Conservation (phyloP, 2,797 vertebrate species). For the Crossoptilon crossoptilon region DNA sequence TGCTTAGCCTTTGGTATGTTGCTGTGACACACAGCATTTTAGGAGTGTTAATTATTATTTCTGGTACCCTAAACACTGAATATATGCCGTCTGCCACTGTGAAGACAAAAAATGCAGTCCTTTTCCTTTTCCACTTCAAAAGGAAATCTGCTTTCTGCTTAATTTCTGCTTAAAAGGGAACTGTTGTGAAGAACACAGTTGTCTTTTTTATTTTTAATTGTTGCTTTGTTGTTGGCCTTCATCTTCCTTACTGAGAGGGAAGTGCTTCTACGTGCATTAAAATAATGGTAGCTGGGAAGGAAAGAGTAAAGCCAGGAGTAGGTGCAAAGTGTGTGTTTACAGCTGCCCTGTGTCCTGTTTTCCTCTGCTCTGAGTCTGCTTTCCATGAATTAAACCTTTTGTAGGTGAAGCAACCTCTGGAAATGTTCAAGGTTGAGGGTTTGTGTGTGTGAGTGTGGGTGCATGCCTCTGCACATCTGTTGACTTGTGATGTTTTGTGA, state of each 20-base stretch:
- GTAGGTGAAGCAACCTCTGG: background rate
- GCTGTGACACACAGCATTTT: rapidly evolving
- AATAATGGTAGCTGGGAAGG: background rate
- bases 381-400: background rate
- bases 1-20: background rate
- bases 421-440: background rate
- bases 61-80: background rate
- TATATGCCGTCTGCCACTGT: background rate
- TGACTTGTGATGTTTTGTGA: background rate
- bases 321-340: background rate
- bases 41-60: conserved; percentile 19
- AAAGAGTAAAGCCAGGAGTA: background rate
- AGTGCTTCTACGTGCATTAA: background rate
- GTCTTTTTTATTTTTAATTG: background rate
- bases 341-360: background rate
- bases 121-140: background rate
- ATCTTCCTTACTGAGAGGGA: background rate
- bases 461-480: background rate
- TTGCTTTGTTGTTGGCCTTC: background rate
- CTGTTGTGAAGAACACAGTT: background rate
- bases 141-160: background rate
- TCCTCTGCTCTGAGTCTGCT: background rate
- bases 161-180: background rate
- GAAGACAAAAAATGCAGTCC: background rate
- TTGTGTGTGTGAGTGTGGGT: background rate